These are phyloP conservation scores for Calliopsis andreniformis DNA, from an alignment of 1,140 invertebrate genomes.

Conservation along the genomic window DNA sequence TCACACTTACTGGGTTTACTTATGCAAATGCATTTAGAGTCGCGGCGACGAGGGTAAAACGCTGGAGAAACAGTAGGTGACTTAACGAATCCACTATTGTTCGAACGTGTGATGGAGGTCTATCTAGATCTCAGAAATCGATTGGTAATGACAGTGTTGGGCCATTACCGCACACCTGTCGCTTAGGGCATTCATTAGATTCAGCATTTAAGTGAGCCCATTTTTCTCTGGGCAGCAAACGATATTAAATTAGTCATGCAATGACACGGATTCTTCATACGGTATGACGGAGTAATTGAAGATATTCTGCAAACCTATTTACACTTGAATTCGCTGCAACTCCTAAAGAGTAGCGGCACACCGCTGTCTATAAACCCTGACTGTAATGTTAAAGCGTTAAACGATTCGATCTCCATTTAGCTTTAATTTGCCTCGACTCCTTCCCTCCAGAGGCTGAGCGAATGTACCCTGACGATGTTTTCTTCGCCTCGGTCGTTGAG, in stretches of 20 bases:
- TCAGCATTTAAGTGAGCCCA: slow-evolving; percentile 71
- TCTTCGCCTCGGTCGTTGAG: slow-evolving; percentile 2
- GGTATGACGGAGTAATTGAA: no score
- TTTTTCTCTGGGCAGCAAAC: no score
- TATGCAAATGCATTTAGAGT: slow-evolving; percentile 49
- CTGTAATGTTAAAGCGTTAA: slow-evolving; percentile 46
- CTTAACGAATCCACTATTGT: slow-evolving; percentile 3
- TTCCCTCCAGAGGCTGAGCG: no score
- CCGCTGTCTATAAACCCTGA: slow-evolving; percentile 52
- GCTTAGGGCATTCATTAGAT: slow-evolving; percentile 45
- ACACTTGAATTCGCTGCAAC: no score
- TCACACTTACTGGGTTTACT: slow-evolving; percentile 30
- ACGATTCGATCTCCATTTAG: slow-evolving; percentile 43
- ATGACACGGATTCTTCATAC: no score
- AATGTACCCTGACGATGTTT: not conserved
- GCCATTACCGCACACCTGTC: slow-evolving; percentile 47
- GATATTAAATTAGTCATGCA: no score
- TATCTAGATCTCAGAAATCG: no score
- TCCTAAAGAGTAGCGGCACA: slow-evolving; percentile 56
- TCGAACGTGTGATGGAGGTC: not conserved
- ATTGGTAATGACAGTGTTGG: not conserved
- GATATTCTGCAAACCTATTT: no score
- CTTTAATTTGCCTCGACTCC: slow-evolving; percentile 12
- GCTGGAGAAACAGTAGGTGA: not conserved
- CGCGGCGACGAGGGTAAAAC: not conserved